Evolutionary conservation across 2,113 vertebrate genomes (phyloP).

Genomic region (Gallinago media): DNA sequence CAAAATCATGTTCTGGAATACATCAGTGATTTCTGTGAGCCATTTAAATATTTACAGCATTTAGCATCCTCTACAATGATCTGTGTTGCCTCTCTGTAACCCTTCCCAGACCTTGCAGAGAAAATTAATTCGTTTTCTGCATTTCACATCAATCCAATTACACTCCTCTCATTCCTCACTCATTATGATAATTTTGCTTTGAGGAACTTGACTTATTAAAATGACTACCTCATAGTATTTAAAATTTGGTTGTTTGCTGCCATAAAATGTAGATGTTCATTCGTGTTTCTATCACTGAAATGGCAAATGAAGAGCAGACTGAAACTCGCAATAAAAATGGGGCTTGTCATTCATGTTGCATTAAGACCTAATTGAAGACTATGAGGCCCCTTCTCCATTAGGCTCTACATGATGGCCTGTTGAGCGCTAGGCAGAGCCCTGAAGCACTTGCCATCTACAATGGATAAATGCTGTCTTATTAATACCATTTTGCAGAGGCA

Average conservation of each 20-base stretch:
- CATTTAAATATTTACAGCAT: background rate
- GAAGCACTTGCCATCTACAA: background rate
- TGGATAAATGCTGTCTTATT: background rate
- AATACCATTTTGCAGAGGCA: background rate
- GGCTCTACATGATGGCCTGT: background rate
- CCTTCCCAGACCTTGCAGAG: background rate
- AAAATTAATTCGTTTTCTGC: conserved; percentile 6
- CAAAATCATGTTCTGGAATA: background rate
- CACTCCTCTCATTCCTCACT: background rate
- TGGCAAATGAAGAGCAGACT: background rate
- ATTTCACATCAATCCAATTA: background rate
- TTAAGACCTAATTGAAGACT: background rate
- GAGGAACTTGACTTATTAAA: conserved; percentile 26
- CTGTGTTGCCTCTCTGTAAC: background rate
- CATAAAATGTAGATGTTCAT: background rate
- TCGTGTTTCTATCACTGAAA: background rate
- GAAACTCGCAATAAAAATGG: background rate
- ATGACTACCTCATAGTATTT: accelerated
- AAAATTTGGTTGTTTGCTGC: background rate
- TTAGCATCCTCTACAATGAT: background rate
- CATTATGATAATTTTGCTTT: background rate
- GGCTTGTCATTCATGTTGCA: background rate
- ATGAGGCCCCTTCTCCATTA: background rate
- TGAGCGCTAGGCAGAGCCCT: background rate
- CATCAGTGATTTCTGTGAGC: background rate